Base-by-base conservation (phyloP, 2,113 vertebrate genomes). In the Glaucidium brasilianum region DNA sequence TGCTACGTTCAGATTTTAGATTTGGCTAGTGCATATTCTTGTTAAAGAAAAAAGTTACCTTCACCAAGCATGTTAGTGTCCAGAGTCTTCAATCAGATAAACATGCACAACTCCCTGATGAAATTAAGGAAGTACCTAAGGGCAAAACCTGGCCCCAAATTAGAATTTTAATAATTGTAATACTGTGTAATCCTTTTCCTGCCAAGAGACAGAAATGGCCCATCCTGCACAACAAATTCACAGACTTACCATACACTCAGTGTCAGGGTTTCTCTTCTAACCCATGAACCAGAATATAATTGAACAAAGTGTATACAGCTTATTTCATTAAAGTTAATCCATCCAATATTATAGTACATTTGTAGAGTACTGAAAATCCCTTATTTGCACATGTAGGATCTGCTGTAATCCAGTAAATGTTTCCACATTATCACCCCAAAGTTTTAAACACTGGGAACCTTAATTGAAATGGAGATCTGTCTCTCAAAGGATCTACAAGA, bases 121-220 rank as follows among this genome's bases (percentile, higher is more conserved):
- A 90, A 95, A 92, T 97, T 94, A 95, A 97, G 95, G 92, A 97
- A 97, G 84, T 71, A 89, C 89, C 94, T 39, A 67, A 95, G 92
- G 94, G 85, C 82, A 95, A 91, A 94, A 79, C 82, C 76, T 88
- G 90, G 35, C 82, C 79, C 68, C 76, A 94, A 71, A 89, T 94
- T 94, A 95, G 75, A 94, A 94, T 88, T 96, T 92, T 91, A 94
- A 83, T 94, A 96, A 81, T 85, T 93, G 45, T 49, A 93, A 71
- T 91, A 85, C 49, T 82, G 56, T 78, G 55, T 85, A 85, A 79
- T 96, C 66, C 50, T 43, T 90, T 92, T 39, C 43, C 74, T 91
- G 92, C 81, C 80, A 92, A 94, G 49, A 96, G 77, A 64, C 32
- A 95, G 66, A 72, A 96, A 82, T 82, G 86, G 68, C 58, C 60